These are phyloP conservation scores for Thyatira batis DNA, from an alignment of 2,888 invertebrate species.

Conservation along the genomic window DNA sequence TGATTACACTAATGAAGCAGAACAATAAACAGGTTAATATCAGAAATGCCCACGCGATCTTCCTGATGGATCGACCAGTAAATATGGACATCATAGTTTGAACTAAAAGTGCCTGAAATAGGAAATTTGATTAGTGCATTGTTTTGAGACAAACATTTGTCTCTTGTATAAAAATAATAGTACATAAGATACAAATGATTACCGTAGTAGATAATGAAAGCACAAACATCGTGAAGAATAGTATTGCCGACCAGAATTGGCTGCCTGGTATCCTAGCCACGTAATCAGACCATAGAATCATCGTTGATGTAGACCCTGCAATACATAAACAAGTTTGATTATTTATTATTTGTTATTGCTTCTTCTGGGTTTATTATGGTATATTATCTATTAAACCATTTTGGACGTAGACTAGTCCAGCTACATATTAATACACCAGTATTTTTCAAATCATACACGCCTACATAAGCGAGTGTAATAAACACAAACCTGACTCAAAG, in stretches of 20 bases:
- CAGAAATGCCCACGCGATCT: slow-evolving; percentile 68
- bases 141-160: neutral
- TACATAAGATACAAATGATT: slow-evolving; percentile 7
- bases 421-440: too few relatives aligned
- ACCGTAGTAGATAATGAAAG: slow-evolving; percentile 64
- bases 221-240: slow-evolving; percentile 68
- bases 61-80: slow-evolving; percentile 60
- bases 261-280: slow-evolving; percentile 68
- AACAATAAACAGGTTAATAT: slow-evolving; percentile 58
- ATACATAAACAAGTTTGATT: too few relatives aligned
- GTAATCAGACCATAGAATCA: slow-evolving; percentile 71
- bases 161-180: too few relatives aligned
- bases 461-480: too few relatives aligned
- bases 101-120: slow-evolving; percentile 58
- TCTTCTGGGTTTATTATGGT: too few relatives aligned
- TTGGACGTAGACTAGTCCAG: too few relatives aligned
- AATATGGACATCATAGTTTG: slow-evolving; percentile 73
- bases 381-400: too few relatives aligned
- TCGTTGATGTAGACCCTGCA: slow-evolving; percentile 58
- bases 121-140: neutral
- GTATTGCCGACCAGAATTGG: slow-evolving; percentile 70
- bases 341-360: too few relatives aligned
- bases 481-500: too few relatives aligned
- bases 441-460: too few relatives aligned
- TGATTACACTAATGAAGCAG: slow-evolving; percentile 64